Conservation (phyloP, 1,140 invertebrate species). For the Grapholita molesta region DNA sequence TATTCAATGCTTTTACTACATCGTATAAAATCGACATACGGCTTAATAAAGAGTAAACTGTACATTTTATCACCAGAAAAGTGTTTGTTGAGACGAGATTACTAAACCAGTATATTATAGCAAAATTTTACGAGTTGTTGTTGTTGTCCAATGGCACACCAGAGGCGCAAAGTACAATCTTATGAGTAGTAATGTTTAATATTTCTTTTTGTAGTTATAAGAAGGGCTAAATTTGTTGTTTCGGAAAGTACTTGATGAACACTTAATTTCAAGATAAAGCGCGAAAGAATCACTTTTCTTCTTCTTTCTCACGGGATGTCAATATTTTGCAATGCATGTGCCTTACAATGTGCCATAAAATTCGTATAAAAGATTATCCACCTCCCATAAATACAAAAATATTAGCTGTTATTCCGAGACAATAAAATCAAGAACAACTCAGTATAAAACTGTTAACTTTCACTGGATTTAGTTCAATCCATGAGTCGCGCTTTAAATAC, state of each 20-base stretch:
- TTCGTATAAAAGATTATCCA: conserved; percentile 6
- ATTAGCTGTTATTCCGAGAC: conserved; percentile 7
- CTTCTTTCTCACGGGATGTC: not conserved
- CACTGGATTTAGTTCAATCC: not conserved
- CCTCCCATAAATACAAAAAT: not conserved
- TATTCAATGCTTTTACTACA: conserved; percentile 2
- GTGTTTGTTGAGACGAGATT: not conserved
- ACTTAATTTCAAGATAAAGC: not conserved
- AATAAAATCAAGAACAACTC: conserved; percentile 15
- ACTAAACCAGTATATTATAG: not conserved
- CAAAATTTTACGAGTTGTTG: no score
- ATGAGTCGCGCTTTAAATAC: not conserved
- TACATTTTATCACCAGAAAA: not conserved
- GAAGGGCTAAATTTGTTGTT: not conserved
- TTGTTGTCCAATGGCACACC: no score
- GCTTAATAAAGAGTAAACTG: not conserved
- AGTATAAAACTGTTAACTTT: not conserved
- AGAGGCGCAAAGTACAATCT: no score
- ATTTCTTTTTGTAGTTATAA: no score
- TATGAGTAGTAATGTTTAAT: no score
- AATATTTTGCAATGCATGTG: not conserved
- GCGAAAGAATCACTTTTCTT: not conserved
- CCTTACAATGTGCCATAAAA: not conserved
- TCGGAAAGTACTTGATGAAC: not conserved
- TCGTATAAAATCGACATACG: not conserved